Conservation (phyloP, 2,888 invertebrate genomes). For the Megamerina dolium region DNA sequence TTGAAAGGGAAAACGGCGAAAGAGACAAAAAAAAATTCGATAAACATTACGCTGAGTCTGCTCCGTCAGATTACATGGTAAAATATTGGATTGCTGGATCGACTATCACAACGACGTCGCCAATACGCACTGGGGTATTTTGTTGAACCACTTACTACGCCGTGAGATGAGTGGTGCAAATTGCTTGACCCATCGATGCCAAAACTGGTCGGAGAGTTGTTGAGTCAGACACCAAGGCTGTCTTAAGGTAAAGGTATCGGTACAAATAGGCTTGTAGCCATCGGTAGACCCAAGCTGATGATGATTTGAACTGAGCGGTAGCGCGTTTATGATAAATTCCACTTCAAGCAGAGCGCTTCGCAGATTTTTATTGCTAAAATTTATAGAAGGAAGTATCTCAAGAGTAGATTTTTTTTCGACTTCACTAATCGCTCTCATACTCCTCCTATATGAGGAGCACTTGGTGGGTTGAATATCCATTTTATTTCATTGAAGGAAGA, state of each 20-base stretch:
- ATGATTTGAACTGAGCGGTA: too few species aligned
- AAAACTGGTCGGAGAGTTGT: conserved; percentile 14
- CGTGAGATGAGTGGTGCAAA: conserved; percentile 13
- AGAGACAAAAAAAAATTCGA: too few species aligned
- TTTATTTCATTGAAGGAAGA: background rate
- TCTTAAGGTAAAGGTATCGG: conserved; percentile 12
- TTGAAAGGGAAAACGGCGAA: too few species aligned
- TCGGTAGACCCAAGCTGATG: conserved; percentile 16
- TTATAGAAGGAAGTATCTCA: background rate
- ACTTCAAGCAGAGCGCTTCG: too few species aligned
- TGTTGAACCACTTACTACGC: conserved; percentile 15
- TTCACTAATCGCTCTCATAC: too few species aligned
- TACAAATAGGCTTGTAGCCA: conserved; percentile 15
- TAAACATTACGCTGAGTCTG: too few species aligned
- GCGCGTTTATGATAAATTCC: too few species aligned
- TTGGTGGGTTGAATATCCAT: too few species aligned
- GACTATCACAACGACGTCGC: background rate
- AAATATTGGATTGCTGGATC: too few species aligned
- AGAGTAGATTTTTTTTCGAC: background rate
- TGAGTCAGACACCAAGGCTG: conserved; percentile 18
- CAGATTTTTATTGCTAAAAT: conserved; percentile 2
- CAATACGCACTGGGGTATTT: background rate
- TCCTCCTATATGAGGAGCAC: too few species aligned
- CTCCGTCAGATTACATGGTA: too few species aligned
- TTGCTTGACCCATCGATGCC: conserved; percentile 16